These are phyloP conservation scores for Argyresthia goedartella DNA, from an alignment of 2,888 invertebrate genomes.

Conservation along the genomic window DNA sequence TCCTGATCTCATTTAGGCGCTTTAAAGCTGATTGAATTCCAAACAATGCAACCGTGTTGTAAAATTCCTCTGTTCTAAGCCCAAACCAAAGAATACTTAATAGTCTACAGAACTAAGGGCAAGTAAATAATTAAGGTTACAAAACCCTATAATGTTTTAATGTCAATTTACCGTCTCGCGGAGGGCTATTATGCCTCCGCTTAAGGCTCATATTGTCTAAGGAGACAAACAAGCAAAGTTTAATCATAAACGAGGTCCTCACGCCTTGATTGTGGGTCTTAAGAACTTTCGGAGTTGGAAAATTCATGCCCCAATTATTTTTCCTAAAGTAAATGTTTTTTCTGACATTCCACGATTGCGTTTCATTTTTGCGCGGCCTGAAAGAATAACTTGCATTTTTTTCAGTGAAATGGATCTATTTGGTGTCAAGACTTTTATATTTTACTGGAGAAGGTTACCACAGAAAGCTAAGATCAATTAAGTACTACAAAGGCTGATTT, in stretches of 20 bases:
- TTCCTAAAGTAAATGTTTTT: not conserved
- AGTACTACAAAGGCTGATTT: too few species aligned
- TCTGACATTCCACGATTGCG: not conserved
- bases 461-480: too few species aligned
- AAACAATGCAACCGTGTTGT: too few species aligned
- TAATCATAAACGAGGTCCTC: constrained; percentile 32
- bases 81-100: too few species aligned
- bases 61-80: too few species aligned
- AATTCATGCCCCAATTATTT: not conserved
- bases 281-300: not conserved
- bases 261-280: constrained; percentile 14
- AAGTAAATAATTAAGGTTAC: constrained; percentile 43
- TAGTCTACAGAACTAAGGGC: constrained; percentile 5
- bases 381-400: not conserved
- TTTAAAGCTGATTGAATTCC: too few species aligned
- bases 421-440: too few species aligned
- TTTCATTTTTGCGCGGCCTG: not conserved
- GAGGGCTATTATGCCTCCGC: constrained; percentile 6
- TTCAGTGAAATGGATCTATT: too few species aligned
- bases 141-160: constrained; percentile 31
- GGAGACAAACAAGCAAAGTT: constrained; percentile 40
- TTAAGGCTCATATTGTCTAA: constrained; percentile 28
- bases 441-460: too few species aligned
- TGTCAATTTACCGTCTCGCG: constrained; percentile 13
- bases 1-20: too few species aligned